Conservation (phyloP, 2,797 vertebrate genomes). For the Crocidura indochinensis region DNA sequence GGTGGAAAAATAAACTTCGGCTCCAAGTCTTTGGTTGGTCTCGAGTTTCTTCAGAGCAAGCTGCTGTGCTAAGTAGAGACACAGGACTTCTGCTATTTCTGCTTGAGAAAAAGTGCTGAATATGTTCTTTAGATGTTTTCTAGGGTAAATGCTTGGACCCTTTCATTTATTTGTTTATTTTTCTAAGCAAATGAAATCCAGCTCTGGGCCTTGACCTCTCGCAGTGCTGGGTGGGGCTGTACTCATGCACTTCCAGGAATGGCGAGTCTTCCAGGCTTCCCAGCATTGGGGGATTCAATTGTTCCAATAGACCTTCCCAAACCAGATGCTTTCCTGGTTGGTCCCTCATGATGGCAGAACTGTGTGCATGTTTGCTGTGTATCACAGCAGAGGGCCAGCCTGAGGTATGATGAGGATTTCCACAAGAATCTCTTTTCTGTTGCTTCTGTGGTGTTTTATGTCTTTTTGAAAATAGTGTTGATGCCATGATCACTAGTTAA, state of each 20-base stretch:
- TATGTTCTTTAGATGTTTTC: not conserved
- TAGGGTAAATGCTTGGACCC: conserved; percentile 74
- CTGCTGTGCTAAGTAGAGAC: not conserved
- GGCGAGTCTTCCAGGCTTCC: conserved; percentile 83
- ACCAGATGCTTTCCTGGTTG: conserved; percentile 78
- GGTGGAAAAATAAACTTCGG: not conserved
- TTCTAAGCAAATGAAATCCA: conserved; percentile 88
- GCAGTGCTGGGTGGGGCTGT: conserved; percentile 85
- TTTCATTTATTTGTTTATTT: conserved; percentile 87
- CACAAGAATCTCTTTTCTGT: not conserved
- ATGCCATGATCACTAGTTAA: not conserved
- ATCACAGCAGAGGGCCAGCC: not conserved
- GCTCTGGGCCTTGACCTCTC: conserved; percentile 86
- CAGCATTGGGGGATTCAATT: conserved; percentile 80
- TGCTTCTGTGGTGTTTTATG: not conserved
- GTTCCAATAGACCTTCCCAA: conserved; percentile 82
- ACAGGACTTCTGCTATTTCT: not conserved
- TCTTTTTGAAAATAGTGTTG: not conserved
- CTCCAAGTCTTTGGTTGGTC: not conserved
- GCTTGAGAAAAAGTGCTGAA: not conserved
- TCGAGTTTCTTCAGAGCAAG: not conserved
- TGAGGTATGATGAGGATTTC: not conserved
- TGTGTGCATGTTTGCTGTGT: conserved; percentile 56
- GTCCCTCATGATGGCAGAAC: conserved; percentile 72
- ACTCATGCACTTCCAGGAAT: conserved; percentile 86